phyloP scores from a whole-genome alignment of 2,888 invertebrate genomes.

The Emmelina monodactyla region DNA sequence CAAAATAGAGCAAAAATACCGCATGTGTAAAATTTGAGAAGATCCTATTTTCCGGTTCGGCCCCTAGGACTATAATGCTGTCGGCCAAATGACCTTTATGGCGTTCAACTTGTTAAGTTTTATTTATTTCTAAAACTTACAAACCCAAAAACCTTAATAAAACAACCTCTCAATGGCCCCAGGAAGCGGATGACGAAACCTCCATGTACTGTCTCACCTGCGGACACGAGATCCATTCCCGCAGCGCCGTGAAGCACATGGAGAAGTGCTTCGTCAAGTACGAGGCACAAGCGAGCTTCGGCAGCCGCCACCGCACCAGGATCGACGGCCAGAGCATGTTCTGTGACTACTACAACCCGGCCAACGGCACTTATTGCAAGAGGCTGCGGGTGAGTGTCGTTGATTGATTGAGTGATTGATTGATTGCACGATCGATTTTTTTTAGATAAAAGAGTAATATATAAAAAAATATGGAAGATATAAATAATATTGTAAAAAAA shows the following conservation, averaged over 20 bases:
- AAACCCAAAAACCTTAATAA: too few species aligned
- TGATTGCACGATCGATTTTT: not conserved
- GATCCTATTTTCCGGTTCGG: too few species aligned
- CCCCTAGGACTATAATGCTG: too few species aligned
- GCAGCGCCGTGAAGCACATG: slow-evolving; percentile 94
- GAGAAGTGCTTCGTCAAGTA: slow-evolving; percentile 98
- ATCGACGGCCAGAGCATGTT: slow-evolving; percentile 96
- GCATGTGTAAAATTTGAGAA: too few species aligned
- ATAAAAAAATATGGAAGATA: too few species aligned
- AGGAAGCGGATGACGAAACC: slow-evolving; percentile 71
- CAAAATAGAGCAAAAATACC: too few species aligned
- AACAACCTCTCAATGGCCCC: too few species aligned
- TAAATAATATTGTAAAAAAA: too few species aligned
- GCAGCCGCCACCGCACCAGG: slow-evolving; percentile 91
- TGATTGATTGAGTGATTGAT: not conserved
- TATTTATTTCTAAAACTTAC: too few species aligned
- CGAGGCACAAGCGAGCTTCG: slow-evolving; percentile 96
- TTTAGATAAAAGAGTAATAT: too few species aligned
- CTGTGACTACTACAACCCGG: slow-evolving; percentile 93
- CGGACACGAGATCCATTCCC: slow-evolving; percentile 93
- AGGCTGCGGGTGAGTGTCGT: slow-evolving; percentile 72
- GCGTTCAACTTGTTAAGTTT: too few species aligned
- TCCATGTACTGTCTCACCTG: slow-evolving; percentile 97
- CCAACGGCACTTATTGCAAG: slow-evolving; percentile 93
- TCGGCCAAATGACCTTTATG: too few species aligned